Evolutionary conservation across 2,888 invertebrate genomes (phyloP), one percentile per base, ranked within the genome.

Genomic region (Drosophila conformis): DNA sequence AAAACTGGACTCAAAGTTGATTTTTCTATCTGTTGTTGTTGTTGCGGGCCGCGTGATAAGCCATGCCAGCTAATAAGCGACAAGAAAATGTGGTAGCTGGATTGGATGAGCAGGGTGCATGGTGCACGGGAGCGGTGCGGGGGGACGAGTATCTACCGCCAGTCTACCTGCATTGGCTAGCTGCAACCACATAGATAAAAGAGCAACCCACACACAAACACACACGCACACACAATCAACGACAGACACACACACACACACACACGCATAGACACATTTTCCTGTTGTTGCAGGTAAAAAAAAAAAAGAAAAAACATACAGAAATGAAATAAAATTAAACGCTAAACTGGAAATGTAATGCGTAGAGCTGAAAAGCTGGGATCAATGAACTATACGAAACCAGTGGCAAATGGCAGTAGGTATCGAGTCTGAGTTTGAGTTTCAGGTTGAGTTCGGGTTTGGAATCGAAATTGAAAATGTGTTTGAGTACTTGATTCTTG

Each of bases 311-410:
- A 58, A 53, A 70, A 63, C 48, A 51, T 76, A 69, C 60, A 59
- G 56, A 78, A 71, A 68, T 69, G 63, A 84, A 76, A 85, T 76
- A 72, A 83, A 81, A 71, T 87, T 77, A 85, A 87, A 85, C 85
- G 82, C 67, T 85, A 85, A 85, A 85, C 85, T 85, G 85, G 85
- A 85, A 85, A 87, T 87, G 80, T 80, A 85, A 84, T 85, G 89
- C 85, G 85, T 85, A 78, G 58, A 89, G 80, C 82, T 79, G 64
- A 77, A 84, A 86, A 79, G 62, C 76, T 57, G 85, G 87, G 85
- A 85, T 89, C 85, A 85, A 87, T 87, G 85, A 85, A 85, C 85
- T 79, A 69, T 57, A 65, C 65, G 48, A 71, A 69, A 69, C 74
- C 78, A 69, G 77, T 79, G 72, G 78, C 77, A 73, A 67, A 77